Base-by-base conservation (phyloP, 1,140 invertebrate genomes). In the Calosoma granatense region DNA sequence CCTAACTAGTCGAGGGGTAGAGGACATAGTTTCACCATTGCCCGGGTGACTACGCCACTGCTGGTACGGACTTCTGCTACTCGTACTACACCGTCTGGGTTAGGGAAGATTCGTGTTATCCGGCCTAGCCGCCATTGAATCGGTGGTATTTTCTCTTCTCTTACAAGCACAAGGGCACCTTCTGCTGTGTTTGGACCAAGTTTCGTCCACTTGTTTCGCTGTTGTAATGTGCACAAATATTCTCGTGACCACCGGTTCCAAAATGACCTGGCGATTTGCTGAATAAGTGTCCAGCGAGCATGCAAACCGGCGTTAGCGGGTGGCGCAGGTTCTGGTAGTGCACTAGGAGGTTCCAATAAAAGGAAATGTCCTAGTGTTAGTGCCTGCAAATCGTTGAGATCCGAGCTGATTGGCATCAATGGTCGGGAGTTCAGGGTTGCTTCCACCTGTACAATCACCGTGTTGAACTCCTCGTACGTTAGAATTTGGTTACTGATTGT, bases 61-160 rank as follows among this genome's bases (percentile, higher is more conserved):
- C 51, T 23, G 0, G 65, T 70, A 19, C 60, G 54, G 14, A 67
- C 20, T 0, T 22, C 58, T 0, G 58, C 63, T 1, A 65, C 64
- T 2, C 67, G 54, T 3, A 65, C 59, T 17, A 55, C 39, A 12
- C 59, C 60, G 53, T 70, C 65, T 9, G 17, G 12, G 1, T 65
- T 67, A 20, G 62, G 64, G 51, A 60, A 51, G 2, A 63, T 14
- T 20, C 58, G 51, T 9, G 56, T 57, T 4, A 70, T 43, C 53
- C 65, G 20, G 30, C 65, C 70, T 1, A 66, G 15, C 1, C 2
- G 23, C 72, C 72, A 73, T 4, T 64, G 56, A 20, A 68, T 41
- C 1, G 67, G 64, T n/a, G 66, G 64, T 12, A 58, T 3, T 43
- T 69, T 67, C 4, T 68, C 61, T 51, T 70, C 66, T 51, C 68